phyloP scores from a whole-genome alignment of 2,113 vertebrate genomes.

The Maylandia zebra region DNA sequence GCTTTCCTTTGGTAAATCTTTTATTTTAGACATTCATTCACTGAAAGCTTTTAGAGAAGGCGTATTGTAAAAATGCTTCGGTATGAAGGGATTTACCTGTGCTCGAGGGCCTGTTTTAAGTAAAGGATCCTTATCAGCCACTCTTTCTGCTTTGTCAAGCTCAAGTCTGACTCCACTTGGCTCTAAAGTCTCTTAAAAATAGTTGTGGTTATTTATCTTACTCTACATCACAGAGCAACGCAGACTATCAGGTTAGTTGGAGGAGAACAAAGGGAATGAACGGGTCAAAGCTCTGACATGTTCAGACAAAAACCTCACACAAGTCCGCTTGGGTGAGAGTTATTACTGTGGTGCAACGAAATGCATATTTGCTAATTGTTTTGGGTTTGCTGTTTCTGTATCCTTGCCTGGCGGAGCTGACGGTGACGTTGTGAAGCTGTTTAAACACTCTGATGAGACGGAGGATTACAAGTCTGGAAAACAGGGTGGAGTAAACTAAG shows the following conservation, averaged over 20 bases:
- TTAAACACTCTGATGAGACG: constrained; percentile 37
- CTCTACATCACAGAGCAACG: neutral
- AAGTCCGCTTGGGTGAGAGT: neutral
- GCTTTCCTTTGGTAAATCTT: neutral
- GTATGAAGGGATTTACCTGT: neutral
- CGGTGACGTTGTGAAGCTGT: constrained; percentile 3
- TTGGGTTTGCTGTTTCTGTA: neutral
- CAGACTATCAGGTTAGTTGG: neutral
- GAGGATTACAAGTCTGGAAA: constrained; percentile 55
- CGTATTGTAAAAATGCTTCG: neutral
- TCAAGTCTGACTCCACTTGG: neutral
- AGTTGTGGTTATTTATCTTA: neutral
- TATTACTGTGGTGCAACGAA: neutral
- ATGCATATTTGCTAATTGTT: neutral
- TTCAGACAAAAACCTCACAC: neutral
- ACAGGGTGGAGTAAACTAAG: constrained; percentile 34
- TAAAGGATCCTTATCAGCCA: neutral
- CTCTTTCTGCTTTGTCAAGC: neutral
- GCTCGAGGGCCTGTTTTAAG: neutral
- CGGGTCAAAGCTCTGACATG: neutral
- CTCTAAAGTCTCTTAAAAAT: neutral
- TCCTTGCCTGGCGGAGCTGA: neutral
- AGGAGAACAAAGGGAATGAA: neutral
- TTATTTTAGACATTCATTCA: neutral
- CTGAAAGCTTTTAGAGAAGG: neutral